Evolutionary conservation across 2,797 vertebrate species (phyloP), one percentile per base, ranked within the genome.

Genomic region (Pangasius macronema): DNA sequence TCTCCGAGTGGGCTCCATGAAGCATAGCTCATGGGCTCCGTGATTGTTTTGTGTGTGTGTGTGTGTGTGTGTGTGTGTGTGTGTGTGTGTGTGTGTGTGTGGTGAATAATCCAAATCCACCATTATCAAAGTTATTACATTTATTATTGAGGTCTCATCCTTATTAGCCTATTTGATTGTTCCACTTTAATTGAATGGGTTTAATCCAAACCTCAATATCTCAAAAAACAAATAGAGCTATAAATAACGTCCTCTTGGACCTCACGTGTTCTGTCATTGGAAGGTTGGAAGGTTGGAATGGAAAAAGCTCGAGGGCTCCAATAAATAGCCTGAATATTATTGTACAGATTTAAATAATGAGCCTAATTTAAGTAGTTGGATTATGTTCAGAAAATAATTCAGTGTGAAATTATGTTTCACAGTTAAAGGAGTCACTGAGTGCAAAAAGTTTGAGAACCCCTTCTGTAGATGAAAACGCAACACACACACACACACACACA

Each of bases 171-270:
- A n/a, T 82, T 65, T 79, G 53, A 79, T 36, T 82, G 79, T 82
- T 63, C 39, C 8, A 2, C 79, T 82, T 46, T 68, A 83, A 83
- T 83, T 68, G 30, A 83, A 83, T 53, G 46, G 20, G 46, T 68
- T 68, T 67, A 77, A 79, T 86, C 87, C 51, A 87, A 72, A 88
- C 75, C 22, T 53, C 0, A 85, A 73, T 83, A 85, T 75, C 82
- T 53, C 63, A 53, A 33, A 33, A 68, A 51, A 14, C 46, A 68
- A 83, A 67, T 68, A 36, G 46, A 83, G n/a, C 53, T 51, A 68
- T 68, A 83, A 68, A 83, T 49, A 67, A 67, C 10, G 5, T 20
- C 46, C 68, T 14, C 20, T 33, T 36, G 49, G 63, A 53, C 63
- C 46, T 53, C 53, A 68, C 36, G 46, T 14, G 27, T 68, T 46